Percentiles rank a stretch among this genome's conserved stretches.
phyloP scores from a whole-genome alignment of 2,113 vertebrate genomes.

The Dipodomys spectabilis region DNA sequence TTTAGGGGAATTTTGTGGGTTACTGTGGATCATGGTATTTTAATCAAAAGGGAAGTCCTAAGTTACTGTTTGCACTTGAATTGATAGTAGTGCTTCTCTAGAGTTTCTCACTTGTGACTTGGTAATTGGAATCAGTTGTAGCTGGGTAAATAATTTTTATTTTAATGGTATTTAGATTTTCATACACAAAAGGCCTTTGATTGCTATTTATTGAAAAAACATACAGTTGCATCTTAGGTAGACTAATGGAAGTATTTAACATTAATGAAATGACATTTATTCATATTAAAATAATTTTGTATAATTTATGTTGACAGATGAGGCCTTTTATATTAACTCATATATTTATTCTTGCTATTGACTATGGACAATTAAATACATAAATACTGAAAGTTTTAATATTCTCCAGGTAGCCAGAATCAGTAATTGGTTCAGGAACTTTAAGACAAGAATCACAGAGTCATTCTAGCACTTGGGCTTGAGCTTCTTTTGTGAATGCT shows the following conservation, averaged over 20 bases:
- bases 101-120: slow-evolving; percentile 17
- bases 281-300: slow-evolving; percentile 37
- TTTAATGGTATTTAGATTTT: slow-evolving; percentile 50
- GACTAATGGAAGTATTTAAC: slow-evolving; percentile 21
- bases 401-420: background rate
- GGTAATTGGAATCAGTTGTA: background rate
- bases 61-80: background rate
- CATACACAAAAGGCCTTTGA: slow-evolving; percentile 30
- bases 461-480: background rate
- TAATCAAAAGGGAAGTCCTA: slow-evolving; percentile 45
- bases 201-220: slow-evolving; percentile 44
- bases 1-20: slow-evolving; percentile 13
- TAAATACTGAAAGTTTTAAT: background rate
- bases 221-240: background rate
- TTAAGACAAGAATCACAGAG: background rate
- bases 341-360: slow-evolving; percentile 48
- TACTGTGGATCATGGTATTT: slow-evolving; percentile 25
- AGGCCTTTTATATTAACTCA: slow-evolving; percentile 8
- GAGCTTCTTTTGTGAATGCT: background rate
- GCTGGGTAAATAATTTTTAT: slow-evolving; percentile 24
- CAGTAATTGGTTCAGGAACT: too few relatives aligned
- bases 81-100: slow-evolving; percentile 45
- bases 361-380: slow-evolving; percentile 27
- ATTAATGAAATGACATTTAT: slow-evolving; percentile 33
- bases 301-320: slow-evolving; percentile 31